Base-by-base conservation (phyloP, 2,888 invertebrate species). In the Sphaerophoria rueppellii region DNA sequence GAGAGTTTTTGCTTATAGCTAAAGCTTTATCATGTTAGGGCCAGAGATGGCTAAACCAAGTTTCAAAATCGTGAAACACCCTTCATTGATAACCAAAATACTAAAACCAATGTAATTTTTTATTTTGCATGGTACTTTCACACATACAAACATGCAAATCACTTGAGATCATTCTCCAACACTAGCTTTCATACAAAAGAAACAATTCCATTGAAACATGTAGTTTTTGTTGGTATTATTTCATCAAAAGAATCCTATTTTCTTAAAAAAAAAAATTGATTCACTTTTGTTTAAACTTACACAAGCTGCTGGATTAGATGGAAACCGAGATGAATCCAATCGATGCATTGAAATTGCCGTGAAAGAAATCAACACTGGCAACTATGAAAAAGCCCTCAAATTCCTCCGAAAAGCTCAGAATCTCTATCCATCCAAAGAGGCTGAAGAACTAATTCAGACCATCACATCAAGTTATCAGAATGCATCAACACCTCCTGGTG, bases 311-410 rank as follows among this genome's bases (percentile, higher is more conserved):
- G 82, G 82, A 65, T 95, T 95, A 94, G 95, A 95, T 89, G 94
- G 94, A 80, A 95, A 95, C 91, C 94, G 94, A 89, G 95, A 95
- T 89, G 95, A 95, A 89, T 94, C 95, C 24, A 93, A 94, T 88
- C 92, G 94, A 87, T 96, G 95, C 89, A 93, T 95, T 87, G 93
- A 94, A 87, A 92, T 95, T 50, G 95, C 95, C 1, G 92, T 94
- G 86, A 92, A 92, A 87, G 93, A 92, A 88, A 93, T 95, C 40
- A 91, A 92, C 9, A 92, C 92, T 61, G 94, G 94, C 9, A 93
- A 94, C 78, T 92, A 92, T 87, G 94, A 94, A 2, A 94, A 94
- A 88, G 95, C 95, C 6, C 92, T 94, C 71, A 94, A 94, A 89
- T 94, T 95, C 89, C 90, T 95, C 14, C 91, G 92, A 52, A 95